Evolutionary conservation across 2,888 invertebrate species (phyloP).

Genomic region (Hyposoter didymator): DNA sequence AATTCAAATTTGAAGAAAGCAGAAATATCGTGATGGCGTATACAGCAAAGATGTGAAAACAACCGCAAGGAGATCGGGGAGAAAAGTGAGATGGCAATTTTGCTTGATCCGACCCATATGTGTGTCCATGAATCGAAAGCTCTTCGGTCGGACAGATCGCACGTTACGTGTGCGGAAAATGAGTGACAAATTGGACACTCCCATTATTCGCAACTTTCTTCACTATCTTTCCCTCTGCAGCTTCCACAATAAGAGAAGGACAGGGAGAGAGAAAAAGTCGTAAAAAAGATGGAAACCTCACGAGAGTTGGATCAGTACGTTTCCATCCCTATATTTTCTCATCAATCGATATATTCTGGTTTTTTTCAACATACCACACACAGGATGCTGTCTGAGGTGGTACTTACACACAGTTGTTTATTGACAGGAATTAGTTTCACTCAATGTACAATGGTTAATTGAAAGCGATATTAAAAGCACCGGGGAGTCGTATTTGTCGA

Average conservation of each 20-base stretch:
- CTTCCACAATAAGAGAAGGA: neutral
- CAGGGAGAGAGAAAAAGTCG: neutral
- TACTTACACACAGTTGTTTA: constrained; percentile 34
- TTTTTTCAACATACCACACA: neutral
- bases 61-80: neutral
- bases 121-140: constrained; percentile 33
- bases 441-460: constrained; percentile 40
- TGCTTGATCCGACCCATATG: neutral
- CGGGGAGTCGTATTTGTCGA: constrained; percentile 32
- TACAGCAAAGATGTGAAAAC: neutral
- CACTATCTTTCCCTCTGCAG: constrained; percentile 7
- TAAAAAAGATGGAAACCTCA: constrained; percentile 1
- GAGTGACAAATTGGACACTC: constrained; percentile 1
- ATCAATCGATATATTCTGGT: neutral
- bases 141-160: constrained; percentile 14
- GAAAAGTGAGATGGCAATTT: neutral
- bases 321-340: neutral
- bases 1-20: neutral
- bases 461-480: constrained; percentile 54
- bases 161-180: constrained; percentile 48
- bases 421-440: constrained; percentile 43
- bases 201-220: constrained; percentile 17
- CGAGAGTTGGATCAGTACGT: constrained; percentile 15
- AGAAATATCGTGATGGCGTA: neutral
- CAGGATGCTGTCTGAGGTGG: neutral